Percentiles rank a stretch among this genome's conserved stretches.
Conservation (phyloP, 2,797 vertebrate species). For the Danionella dracula region DNA sequence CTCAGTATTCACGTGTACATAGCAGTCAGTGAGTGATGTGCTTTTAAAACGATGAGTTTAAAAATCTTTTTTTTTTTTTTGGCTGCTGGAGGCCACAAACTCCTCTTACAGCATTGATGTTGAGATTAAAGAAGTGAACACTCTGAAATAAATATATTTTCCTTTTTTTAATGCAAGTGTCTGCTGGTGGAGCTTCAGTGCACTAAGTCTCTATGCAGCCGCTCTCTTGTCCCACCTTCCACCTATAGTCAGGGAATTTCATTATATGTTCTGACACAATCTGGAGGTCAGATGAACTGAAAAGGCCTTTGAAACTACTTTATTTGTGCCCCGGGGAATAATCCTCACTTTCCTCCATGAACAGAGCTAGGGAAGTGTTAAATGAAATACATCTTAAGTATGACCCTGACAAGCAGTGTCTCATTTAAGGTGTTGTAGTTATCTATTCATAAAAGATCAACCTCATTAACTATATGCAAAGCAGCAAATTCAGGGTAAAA, state of each 20-base stretch:
- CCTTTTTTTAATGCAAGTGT: not conserved
- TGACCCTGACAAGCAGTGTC: too few relatives aligned
- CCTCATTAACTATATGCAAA: too few relatives aligned
- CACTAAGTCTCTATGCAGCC: constrained; percentile 13
- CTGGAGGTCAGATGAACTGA: constrained; percentile 24
- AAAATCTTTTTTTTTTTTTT: not conserved
- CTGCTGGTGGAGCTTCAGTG: not conserved
- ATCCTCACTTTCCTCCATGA: not conserved
- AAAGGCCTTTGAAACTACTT: constrained; percentile 17
- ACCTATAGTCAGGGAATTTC: constrained; percentile 18
- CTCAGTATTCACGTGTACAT: too few relatives aligned
- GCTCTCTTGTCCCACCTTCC: not conserved
- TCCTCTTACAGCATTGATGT: not conserved
- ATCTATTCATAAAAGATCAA: too few relatives aligned
- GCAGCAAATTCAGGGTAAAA: too few relatives aligned
- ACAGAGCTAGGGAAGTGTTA: not conserved
- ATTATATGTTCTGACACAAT: constrained; percentile 25
- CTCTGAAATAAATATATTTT: not conserved
- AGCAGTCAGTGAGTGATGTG: not conserved
- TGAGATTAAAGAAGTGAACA: not conserved
- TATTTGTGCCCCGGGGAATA: not conserved
- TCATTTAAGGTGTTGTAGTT: too few relatives aligned
- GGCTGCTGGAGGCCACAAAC: not conserved
- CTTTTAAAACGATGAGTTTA: not conserved
- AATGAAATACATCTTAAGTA: not conserved